Evolutionary conservation across 2,113 vertebrate genomes (phyloP).

Genomic region (Sorex araneus): DNA sequence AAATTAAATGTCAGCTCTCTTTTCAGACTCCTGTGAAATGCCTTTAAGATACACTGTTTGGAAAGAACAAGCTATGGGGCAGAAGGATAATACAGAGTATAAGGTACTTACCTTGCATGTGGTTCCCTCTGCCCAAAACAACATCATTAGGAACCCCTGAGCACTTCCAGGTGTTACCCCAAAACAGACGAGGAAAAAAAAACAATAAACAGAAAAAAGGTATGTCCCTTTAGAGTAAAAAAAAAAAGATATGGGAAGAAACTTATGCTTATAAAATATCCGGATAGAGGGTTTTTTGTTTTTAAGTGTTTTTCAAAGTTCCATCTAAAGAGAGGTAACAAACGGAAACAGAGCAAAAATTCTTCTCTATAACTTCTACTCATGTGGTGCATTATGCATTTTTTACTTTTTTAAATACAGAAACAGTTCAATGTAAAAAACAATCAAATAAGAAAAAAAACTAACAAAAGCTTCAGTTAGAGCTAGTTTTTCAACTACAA

Average conservation of each 20-base stretch:
- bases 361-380: too few species aligned
- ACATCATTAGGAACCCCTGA: too few species aligned
- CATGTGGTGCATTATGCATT: neutral
- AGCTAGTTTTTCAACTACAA: constrained; percentile 52
- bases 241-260: neutral
- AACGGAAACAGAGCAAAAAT: neutral
- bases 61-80: neutral
- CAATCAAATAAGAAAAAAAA: constrained; percentile 6
- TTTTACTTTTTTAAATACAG: neutral
- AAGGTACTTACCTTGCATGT: too few species aligned
- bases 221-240: neutral
- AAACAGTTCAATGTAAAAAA: neutral
- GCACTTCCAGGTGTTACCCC: too few species aligned
- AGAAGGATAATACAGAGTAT: too few species aligned
- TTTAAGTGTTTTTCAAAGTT: constrained; percentile 10
- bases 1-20: constrained; percentile 1
- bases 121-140: too few species aligned
- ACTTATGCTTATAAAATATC: neutral
- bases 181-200: too few species aligned
- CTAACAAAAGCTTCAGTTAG: neutral
- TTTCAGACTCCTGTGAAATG: neutral
- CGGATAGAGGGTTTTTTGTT: neutral
- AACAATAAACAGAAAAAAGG: neutral
- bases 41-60: neutral
- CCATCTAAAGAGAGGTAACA: neutral